Conservation (phyloP, 2,797 vertebrate species). For the Hafferia zeledoni region DNA sequence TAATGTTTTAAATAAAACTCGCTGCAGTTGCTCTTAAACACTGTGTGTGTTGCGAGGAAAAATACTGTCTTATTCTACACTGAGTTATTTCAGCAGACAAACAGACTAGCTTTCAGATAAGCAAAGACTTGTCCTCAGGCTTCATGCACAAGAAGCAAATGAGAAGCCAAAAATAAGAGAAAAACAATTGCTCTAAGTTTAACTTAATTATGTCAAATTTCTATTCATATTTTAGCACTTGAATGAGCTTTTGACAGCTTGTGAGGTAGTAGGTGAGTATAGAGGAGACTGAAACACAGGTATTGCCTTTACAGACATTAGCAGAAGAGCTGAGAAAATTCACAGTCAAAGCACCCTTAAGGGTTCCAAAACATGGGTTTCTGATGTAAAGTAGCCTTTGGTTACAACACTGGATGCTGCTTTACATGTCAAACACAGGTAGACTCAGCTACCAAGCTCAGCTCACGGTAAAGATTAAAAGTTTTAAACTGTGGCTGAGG, state of each 20-base stretch:
- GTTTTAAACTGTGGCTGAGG: neutral
- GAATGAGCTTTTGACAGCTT: neutral
- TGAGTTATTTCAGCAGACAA: neutral
- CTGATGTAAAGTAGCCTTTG: neutral
- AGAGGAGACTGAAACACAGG: neutral
- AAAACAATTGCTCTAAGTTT: neutral
- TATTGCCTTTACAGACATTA: neutral
- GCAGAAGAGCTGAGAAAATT: constrained; percentile 25
- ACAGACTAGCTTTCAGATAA: neutral
- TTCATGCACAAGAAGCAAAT: neutral
- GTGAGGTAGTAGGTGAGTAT: neutral
- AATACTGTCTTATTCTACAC: neutral
- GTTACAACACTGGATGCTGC: neutral
- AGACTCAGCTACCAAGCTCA: neutral
- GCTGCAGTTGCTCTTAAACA: neutral
- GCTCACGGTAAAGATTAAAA: neutral
- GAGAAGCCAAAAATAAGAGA: neutral
- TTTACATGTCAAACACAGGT: neutral
- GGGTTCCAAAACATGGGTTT: neutral
- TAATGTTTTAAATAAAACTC: neutral
- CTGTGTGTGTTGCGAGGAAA: neutral
- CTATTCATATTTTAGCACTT: neutral
- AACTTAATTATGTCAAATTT: neutral
- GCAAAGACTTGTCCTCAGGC: neutral
- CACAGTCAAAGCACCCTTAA: neutral